Conservation (phyloP, 2,113 vertebrate species). For the Aldabrachelys gigantea region DNA sequence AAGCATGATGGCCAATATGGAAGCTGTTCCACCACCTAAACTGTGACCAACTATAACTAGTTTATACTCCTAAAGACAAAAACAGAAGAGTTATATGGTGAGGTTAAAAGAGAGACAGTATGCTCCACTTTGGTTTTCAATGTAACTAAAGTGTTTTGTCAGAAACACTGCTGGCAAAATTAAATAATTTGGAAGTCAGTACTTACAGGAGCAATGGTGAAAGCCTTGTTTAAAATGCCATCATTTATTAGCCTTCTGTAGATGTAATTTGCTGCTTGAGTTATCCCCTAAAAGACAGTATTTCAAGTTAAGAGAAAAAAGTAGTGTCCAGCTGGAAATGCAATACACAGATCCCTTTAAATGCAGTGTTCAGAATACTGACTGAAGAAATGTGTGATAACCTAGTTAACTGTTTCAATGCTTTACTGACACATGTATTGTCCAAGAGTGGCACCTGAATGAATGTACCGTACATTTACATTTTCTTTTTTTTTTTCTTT, state of each 20-base stretch:
- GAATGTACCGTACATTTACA: accelerated
- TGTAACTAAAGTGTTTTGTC: background rate
- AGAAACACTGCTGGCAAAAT: background rate
- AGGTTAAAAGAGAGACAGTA: background rate
- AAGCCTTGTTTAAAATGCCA: conserved; percentile 95
- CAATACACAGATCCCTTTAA: accelerated
- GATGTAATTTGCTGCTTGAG: conserved; percentile 91
- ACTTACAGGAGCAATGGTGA: conserved; percentile 91
- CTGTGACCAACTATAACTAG: conserved; percentile 96
- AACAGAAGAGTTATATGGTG: background rate
- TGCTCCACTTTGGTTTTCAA: background rate
- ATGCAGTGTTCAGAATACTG: background rate
- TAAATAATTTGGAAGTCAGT: background rate
- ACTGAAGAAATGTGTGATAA: background rate
- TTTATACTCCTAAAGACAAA: conserved; percentile 87
- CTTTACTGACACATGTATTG: background rate
- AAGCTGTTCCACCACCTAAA: conserved; percentile 90
- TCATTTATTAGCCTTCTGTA: conserved; percentile 89
- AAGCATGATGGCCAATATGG: conserved; percentile 87
- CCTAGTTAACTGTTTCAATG: background rate
- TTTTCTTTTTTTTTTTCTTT: background rate
- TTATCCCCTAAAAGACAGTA: conserved; percentile 86
- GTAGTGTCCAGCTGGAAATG: background rate
- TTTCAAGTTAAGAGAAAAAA: background rate
- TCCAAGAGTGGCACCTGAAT: background rate